Conservation (phyloP, 1,140 invertebrate genomes). For the Diorhabda elongata region DNA sequence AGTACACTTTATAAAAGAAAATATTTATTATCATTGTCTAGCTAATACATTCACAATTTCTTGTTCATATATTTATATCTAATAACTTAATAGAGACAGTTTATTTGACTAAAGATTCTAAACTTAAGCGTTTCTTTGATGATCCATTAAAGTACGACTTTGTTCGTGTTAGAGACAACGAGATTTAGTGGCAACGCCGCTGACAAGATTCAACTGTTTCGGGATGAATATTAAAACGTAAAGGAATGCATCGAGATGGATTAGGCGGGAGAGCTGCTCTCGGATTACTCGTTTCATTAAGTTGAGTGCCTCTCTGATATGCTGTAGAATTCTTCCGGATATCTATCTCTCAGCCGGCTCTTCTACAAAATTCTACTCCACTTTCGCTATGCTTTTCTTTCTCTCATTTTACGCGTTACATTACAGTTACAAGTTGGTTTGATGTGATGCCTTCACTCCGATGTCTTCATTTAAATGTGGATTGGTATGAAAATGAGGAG, state of each 20-base stretch:
- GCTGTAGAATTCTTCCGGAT: conserved; percentile 40
- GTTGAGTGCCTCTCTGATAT: conserved; percentile 47
- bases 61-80: too few species aligned
- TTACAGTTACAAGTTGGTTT: conserved; percentile 36
- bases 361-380: conserved; percentile 10
- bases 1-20: too few species aligned
- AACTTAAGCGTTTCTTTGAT: too few species aligned
- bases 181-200: not conserved
- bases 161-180: too few species aligned
- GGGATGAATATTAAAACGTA: conserved; percentile 46
- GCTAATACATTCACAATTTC: too few species aligned
- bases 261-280: conserved; percentile 44
- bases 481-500: not conserved
- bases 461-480: conserved; percentile 42
- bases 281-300: conserved; percentile 48
- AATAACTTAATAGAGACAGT: too few species aligned
- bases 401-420: conserved; percentile 22
- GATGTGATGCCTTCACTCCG: conserved; percentile 7
- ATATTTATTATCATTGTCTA: too few species aligned
- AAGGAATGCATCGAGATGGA: conserved; percentile 47
- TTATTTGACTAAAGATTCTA: too few species aligned
- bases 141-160: too few species aligned
- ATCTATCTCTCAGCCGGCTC: conserved; percentile 36
- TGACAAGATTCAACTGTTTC: conserved; percentile 36
- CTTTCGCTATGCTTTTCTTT: conserved; percentile 1